Percentiles rank a stretch among this genome's conserved stretches.
Evolutionary conservation across 2,113 vertebrate species (phyloP).

Genomic region (Poeciliopsis prolifica): DNA sequence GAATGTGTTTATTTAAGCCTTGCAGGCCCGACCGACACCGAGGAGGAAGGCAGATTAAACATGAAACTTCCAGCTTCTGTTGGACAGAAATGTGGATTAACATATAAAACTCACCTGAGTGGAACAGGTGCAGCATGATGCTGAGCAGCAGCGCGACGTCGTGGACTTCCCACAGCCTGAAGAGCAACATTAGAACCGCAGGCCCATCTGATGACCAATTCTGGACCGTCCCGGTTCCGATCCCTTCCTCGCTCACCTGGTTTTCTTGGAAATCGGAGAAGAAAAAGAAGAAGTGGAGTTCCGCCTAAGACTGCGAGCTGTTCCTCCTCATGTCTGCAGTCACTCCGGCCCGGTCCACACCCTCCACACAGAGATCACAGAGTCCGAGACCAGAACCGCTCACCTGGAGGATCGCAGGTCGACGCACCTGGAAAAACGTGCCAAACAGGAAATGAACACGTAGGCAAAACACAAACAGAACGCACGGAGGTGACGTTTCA

Average conservation of each 20-base stretch:
- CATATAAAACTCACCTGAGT: slow-evolving; percentile 61
- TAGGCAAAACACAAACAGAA: background rate
- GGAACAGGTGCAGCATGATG: slow-evolving; percentile 54
- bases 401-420: background rate
- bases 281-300: background rate
- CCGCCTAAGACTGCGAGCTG: slow-evolving; percentile 24
- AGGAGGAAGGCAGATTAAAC: background rate
- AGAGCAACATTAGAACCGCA: slow-evolving; percentile 66
- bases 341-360: slow-evolving; percentile 47
- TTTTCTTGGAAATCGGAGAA: background rate
- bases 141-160: slow-evolving; percentile 63
- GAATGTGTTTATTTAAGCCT: slow-evolving; percentile 41
- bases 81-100: background rate
- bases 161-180: slow-evolving; percentile 57
- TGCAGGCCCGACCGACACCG: slow-evolving; percentile 12
- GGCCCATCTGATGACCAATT: slow-evolving; percentile 57
- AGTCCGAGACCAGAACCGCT: background rate
- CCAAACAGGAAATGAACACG: slow-evolving; percentile 58
- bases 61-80: background rate
- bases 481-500: background rate
- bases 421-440: slow-evolving; percentile 61
- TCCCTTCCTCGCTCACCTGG: background rate
- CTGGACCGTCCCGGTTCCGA: background rate
- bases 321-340: slow-evolving; percentile 42
- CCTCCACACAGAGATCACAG: slow-evolving; percentile 62